Evolutionary conservation across 2,797 vertebrate genomes (phyloP), one percentile per base, ranked within the genome.

Genomic region (Anisognathus igniventris): DNA sequence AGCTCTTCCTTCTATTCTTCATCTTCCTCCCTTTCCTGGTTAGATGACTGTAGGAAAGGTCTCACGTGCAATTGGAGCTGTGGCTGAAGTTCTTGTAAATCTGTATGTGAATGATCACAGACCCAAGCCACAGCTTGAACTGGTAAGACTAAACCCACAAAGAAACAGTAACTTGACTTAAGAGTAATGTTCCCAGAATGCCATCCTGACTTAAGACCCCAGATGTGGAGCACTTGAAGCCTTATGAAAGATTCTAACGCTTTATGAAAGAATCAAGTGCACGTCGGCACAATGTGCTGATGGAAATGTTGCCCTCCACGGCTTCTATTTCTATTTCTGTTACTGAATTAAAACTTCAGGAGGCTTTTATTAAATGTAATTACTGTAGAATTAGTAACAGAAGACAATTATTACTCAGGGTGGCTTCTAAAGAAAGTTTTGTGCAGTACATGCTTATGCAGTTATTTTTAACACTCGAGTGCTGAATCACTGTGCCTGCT

Each of bases 61-160:
- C 7, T 99, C 99, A 6, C 97, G 97, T 74, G 97, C 98, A 84
- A 98, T 99, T 97, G 98, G 98, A 81, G 99, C 98, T 96, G 99
- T 99, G 97, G 99, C 99, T 80, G 99, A 99, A 97, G 97, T 98
- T 73, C 98, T 99, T 98, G 98, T 99, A 96, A 98, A 98, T 98
- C 98, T 99, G 18, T 99, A 99, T 95, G 98, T 99, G 98, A 99
- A 98, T 51, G 99, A 99, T 98, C 99, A 99, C 98, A 98, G 98
- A 95, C 99, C 98, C 93, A 98, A 97, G 97, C 95, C 98, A 83
- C 96, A 97, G 93, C 94, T 96, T 85, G 95, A 98, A 18, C 97
- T 97, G 99, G 99, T 99, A 99, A 99, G 97, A 73, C 47, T 88
- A 64, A 70, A 78, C 68, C 66, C 40, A 10, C 42, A 90, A 65